phyloP scores from a whole-genome alignment of 1,140 invertebrate species.

The Drosophila repleta region DNA sequence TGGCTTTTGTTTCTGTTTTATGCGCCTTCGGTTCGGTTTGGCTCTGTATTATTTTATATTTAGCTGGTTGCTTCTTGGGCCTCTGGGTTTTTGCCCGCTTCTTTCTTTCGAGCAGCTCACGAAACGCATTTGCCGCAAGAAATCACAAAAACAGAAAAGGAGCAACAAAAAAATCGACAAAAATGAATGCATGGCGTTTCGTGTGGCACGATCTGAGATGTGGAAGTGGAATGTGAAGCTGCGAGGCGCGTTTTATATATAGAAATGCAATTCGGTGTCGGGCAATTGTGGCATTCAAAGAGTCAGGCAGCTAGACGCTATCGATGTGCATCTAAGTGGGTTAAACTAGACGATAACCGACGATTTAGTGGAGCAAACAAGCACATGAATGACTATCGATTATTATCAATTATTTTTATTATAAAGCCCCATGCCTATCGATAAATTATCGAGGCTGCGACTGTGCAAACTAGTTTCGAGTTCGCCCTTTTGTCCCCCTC shows the following conservation, averaged over 20 bases:
- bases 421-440: constrained; percentile 3
- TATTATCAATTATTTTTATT: too few relatives aligned
- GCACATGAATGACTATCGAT: too few relatives aligned
- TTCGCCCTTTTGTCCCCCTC: constrained; percentile 12
- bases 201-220: constrained; percentile 47
- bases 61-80: constrained; percentile 40
- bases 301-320: neutral
- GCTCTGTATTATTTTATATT: constrained; percentile 49
- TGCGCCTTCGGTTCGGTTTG: constrained; percentile 16
- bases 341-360: neutral
- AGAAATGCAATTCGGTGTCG: constrained; percentile 20
- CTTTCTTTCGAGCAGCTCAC: constrained; percentile 30
- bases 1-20: constrained; percentile 10
- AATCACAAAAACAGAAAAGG: constrained; percentile 5
- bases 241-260: constrained; percentile 22
- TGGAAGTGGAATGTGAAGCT: constrained; percentile 29
- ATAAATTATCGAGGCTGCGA: constrained; percentile 29
- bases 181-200: constrained; percentile 40
- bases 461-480: constrained; percentile 23
- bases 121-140: constrained; percentile 34
- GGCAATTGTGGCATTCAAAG: neutral
- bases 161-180: neutral
- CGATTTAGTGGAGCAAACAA: too few relatives aligned
- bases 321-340: neutral
- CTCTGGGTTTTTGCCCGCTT: constrained; percentile 15